Evolutionary conservation across 2,888 invertebrate species (phyloP).

Genomic region (Cephus rjabovi): DNA sequence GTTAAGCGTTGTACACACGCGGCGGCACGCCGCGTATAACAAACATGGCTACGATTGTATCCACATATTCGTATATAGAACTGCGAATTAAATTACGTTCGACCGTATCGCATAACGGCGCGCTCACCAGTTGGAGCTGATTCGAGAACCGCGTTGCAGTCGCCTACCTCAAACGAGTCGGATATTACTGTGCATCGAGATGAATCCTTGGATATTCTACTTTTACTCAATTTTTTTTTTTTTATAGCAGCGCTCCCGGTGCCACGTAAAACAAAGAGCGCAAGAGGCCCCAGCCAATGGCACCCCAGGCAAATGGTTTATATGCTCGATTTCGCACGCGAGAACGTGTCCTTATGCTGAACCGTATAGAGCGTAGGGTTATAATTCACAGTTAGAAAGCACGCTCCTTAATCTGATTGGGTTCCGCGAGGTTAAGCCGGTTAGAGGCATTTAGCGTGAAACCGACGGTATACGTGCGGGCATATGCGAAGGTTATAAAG

Average conservation of each 20-base stretch:
- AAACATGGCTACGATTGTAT: conserved; percentile 39
- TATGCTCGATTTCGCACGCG: background rate
- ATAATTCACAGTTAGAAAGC: conserved; percentile 55
- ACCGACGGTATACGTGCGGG: conserved; percentile 28
- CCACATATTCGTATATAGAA: conserved; percentile 15
- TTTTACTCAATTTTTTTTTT: background rate
- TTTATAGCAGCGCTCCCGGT: background rate
- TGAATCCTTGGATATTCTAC: background rate
- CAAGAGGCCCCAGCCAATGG: background rate
- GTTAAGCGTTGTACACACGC: conserved; percentile 30
- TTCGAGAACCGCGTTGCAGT: background rate
- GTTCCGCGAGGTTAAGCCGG: conserved; percentile 16
- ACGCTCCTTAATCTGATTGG: conserved; percentile 54
- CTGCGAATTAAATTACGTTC: conserved; percentile 44
- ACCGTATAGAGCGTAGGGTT: conserved; percentile 33
- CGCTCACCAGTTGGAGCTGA: conserved; percentile 34
- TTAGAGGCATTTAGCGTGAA: conserved; percentile 8
- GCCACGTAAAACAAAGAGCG: background rate
- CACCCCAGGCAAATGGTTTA: background rate
- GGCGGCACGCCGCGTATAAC: conserved; percentile 38
- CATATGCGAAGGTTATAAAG: conserved; percentile 38
- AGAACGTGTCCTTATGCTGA: background rate
- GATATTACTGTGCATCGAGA: background rate
- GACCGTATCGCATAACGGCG: conserved; percentile 47
- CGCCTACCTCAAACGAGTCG: background rate